A percentile compares a stretch with the other conserved stretches of the same genome.
phyloP scores from a whole-genome alignment of 2,888 invertebrate genomes.

The Drosophila nr. fundita region DNA sequence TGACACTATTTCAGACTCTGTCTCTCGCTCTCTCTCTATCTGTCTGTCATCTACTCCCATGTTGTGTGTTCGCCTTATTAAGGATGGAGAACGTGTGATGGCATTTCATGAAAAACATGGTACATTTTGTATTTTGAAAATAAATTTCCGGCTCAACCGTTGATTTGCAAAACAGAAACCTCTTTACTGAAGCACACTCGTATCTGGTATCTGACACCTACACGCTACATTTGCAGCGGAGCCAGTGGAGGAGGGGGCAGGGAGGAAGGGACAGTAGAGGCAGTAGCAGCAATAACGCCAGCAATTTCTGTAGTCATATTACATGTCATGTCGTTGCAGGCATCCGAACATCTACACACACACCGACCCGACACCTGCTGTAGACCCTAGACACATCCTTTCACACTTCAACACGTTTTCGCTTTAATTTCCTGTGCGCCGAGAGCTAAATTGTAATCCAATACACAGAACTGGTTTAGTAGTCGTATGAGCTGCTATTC shows the following conservation, averaged over 20 bases:
- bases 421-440: conserved; percentile 71
- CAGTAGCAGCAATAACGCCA: conserved; percentile 24
- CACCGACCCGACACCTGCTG: neutral
- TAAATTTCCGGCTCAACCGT: conserved; percentile 76
- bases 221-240: conserved; percentile 48
- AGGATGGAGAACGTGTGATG: conserved; percentile 40
- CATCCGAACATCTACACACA: conserved; percentile 15
- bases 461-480: conserved; percentile 37
- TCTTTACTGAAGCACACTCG: conserved; percentile 18
- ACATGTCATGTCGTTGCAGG: conserved; percentile 60
- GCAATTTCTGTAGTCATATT: conserved; percentile 70
- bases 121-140: conserved; percentile 71
- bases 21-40: neutral
- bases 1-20: conserved; percentile 19
- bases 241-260: neutral
- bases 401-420: conserved; percentile 73
- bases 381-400: conserved; percentile 60
- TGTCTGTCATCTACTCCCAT: neutral
- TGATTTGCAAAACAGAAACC: conserved; percentile 65
- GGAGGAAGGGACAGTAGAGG: neutral
- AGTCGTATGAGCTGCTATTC: neutral
- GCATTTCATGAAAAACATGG: conserved; percentile 44
- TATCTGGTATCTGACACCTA: conserved; percentile 65
- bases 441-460: conserved; percentile 42
- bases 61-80: conserved; percentile 59